Evolutionary conservation across 2,888 invertebrate species (phyloP), one percentile per base, ranked within the genome.

Genomic region (Cryptus viduatorius): DNA sequence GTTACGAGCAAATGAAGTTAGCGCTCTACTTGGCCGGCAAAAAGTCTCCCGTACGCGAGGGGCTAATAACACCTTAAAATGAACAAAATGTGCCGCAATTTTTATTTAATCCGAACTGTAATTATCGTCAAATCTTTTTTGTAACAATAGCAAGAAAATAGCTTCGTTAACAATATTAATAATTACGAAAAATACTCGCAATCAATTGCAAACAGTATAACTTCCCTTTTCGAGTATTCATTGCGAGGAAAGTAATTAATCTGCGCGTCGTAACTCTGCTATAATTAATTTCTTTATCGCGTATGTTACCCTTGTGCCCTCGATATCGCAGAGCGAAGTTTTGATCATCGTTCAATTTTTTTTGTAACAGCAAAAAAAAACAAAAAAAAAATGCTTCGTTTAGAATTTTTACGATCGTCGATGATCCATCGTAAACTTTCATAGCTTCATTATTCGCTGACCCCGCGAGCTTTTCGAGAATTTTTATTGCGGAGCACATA

Each of bases 401-500:
- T n/a, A 48, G 48, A 48, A 48, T 48, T n/a, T 14, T 12, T 16
- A 44, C 44, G 56, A 56, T 14, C 46, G 42, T 42, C 42, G 56
- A 72, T 72, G 29, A 42, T 44, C n/a, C 24, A 59, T 44, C 42
- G 56, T 59, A 12, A 19, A 24, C 2, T 59, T 12, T 12, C 19
- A 19, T 14, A 56, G 24, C 24, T 72, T 44, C 56, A 42, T 44
- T 24, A n/a, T 72, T 24, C 14, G 31, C 24, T 56, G 42, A 14
- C 42, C 19, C 24, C 19, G 44, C 56, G 56, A 16, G 56, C 72
- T 64, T 79, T 72, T 56, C 1, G 68, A 73, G 61, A 42, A 59
- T 73, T 59, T 73, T 59, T 24, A 19, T 44, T 14, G 7, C 48
- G 42, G 19, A 24, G 24, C 64, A 46, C 78, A 82, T 69, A 68